Conservation (phyloP, 2,113 vertebrate species). For the Arenaria interpres region DNA sequence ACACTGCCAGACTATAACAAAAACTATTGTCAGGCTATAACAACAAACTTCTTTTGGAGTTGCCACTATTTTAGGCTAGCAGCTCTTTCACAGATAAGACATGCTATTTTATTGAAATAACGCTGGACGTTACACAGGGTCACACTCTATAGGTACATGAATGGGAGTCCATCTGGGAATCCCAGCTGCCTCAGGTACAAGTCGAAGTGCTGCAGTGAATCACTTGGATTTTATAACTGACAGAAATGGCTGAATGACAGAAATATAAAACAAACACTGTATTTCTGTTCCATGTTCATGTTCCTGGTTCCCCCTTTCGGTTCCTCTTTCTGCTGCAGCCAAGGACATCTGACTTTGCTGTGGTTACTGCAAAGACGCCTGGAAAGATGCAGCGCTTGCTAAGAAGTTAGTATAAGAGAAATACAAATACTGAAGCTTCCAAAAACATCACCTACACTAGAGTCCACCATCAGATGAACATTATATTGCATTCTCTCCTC, state of each 20-base stretch:
- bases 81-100: neutral
- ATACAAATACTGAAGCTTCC: neutral
- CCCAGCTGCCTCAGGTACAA: neutral
- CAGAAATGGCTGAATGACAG: neutral
- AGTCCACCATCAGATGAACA: neutral
- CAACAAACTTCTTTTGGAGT: neutral
- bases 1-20: neutral
- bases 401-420: neutral
- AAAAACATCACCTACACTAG: neutral
- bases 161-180: neutral
- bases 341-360: neutral
- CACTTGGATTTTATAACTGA: neutral
- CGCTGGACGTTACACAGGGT: neutral
- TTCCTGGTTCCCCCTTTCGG: neutral
- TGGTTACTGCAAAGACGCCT: neutral
- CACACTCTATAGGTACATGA: neutral
- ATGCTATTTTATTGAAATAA: neutral
- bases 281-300: neutral
- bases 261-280: neutral
- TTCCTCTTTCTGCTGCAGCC: constrained; percentile 17
- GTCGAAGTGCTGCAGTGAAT: neutral
- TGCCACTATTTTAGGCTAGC: neutral
- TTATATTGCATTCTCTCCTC: neutral
- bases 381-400: neutral
- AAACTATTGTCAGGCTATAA: neutral